phyloP scores from a whole-genome alignment of 2,888 invertebrate genomes.

The Melangyna quadrimaculata region DNA sequence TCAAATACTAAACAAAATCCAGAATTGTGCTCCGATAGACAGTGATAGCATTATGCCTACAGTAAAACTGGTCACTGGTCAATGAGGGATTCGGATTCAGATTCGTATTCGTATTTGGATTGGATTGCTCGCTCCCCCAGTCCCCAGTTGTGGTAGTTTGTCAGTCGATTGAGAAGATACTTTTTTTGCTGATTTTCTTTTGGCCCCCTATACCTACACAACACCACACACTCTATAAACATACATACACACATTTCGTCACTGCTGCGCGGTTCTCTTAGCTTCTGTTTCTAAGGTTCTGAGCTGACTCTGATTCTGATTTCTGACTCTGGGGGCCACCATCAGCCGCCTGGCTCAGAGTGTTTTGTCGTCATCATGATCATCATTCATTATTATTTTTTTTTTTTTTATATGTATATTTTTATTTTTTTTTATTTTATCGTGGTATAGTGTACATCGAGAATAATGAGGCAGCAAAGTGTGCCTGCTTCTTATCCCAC shows the following conservation, averaged over 20 bases:
- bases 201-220: neutral
- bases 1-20: conserved; percentile 40
- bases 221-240: neutral
- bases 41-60: conserved; percentile 5
- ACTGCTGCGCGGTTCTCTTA: conserved; percentile 51
- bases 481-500: conserved; percentile 62
- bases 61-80: conserved; percentile 59
- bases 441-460: conserved; percentile 38
- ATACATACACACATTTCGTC: neutral
- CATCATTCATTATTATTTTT: neutral
- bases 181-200: conserved; percentile 24
- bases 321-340: conserved; percentile 23
- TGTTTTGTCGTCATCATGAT: conserved; percentile 60
- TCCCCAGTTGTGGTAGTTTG: conserved; percentile 15
- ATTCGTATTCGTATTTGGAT: too few relatives aligned
- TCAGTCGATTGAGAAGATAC: conserved; percentile 7
- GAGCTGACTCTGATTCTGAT: neutral
- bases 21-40: conserved; percentile 32
- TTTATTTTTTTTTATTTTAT: conserved; percentile 36
- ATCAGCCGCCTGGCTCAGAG: conserved; percentile 19
- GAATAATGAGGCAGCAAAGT: conserved; percentile 52
- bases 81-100: conserved; percentile 9
- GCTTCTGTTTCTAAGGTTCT: conserved; percentile 52
- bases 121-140: conserved; percentile 28
- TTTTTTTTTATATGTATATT: neutral